These are phyloP conservation scores for Venusia cambrica DNA, from an alignment of 2,888 invertebrate species.

Conservation along the genomic window DNA sequence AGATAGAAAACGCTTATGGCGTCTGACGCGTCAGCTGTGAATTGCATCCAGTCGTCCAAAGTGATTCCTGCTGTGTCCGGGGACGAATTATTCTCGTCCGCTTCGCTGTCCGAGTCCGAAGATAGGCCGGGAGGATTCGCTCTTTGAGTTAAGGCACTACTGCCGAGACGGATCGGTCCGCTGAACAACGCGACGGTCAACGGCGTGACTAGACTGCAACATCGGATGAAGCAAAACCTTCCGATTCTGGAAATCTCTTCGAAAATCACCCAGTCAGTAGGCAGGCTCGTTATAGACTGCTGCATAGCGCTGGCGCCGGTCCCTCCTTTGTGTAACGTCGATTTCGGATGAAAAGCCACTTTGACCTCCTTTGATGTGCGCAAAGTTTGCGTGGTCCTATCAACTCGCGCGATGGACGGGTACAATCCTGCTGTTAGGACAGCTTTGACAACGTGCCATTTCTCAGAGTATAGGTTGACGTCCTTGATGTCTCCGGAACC, in stretches of 20 bases:
- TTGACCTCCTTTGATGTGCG: slow-evolving; percentile 83
- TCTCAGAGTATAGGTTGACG: slow-evolving; percentile 90
- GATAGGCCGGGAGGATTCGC: slow-evolving; percentile 70
- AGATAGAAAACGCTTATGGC: slow-evolving; percentile 84
- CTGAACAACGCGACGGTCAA: slow-evolving; percentile 90
- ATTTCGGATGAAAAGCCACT: slow-evolving; percentile 82
- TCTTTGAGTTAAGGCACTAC: slow-evolving; percentile 50
- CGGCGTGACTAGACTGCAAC: slow-evolving; percentile 90
- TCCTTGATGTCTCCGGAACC: slow-evolving; percentile 77
- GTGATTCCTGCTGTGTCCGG: slow-evolving; percentile 74
- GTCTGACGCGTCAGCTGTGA: slow-evolving; percentile 84
- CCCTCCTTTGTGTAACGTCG: slow-evolving; percentile 82
- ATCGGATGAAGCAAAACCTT: slow-evolving; percentile 86
- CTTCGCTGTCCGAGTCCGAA: slow-evolving; percentile 71
- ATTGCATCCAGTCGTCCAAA: slow-evolving; percentile 88
- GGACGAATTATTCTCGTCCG: slow-evolving; percentile 57
- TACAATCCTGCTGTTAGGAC: slow-evolving; percentile 94
- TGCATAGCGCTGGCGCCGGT: slow-evolving; percentile 51
- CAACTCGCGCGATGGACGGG: slow-evolving; percentile 91
- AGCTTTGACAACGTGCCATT: slow-evolving; percentile 95
- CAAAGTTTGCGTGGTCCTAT: slow-evolving; percentile 82
- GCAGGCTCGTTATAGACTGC: slow-evolving; percentile 69
- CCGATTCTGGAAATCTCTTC: slow-evolving; percentile 90
- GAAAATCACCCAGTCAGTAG: slow-evolving; percentile 92
- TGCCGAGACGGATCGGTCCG: slow-evolving; percentile 82